phyloP scores from a whole-genome alignment of 2,888 invertebrate species.

The Nemapogon koenigi region DNA sequence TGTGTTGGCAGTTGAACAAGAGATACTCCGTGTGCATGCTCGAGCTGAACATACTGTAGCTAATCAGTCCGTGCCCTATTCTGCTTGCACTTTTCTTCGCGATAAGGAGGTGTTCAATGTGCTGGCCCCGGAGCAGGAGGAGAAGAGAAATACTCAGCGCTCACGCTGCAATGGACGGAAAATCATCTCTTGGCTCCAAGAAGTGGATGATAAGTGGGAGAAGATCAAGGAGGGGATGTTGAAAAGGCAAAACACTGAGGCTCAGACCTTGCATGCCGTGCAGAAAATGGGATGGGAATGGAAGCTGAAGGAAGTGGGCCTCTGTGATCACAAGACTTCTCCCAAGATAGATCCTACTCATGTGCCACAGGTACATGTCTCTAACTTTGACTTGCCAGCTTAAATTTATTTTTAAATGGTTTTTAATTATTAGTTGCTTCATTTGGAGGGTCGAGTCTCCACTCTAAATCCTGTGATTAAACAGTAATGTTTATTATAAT shows the following conservation, averaged over 20 bases:
- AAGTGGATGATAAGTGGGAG: conserved; percentile 98
- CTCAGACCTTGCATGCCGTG: conserved; percentile 92
- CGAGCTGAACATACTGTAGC: conserved; percentile 92
- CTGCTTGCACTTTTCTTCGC: conserved; percentile 90
- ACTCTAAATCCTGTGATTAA: too few species aligned
- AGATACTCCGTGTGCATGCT: conserved; percentile 93
- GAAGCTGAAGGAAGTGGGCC: conserved; percentile 86
- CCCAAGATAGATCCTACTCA: conserved; percentile 84
- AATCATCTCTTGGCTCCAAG: conserved; percentile 94
- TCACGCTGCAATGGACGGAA: conserved; percentile 93
- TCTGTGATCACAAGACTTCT: conserved; percentile 85
- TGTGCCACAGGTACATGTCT: conserved; percentile 95
- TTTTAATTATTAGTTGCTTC: too few species aligned
- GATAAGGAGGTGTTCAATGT: conserved; percentile 97
- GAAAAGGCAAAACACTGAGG: conserved; percentile 93
- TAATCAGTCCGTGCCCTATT: conserved; percentile 89
- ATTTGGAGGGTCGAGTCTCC: too few species aligned
- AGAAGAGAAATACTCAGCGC: conserved; percentile 85
- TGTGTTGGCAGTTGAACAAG: conserved; percentile 93
- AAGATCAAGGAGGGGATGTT: conserved; percentile 97
- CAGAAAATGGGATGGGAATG: conserved; percentile 98
- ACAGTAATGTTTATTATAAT: too few species aligned
- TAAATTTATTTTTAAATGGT: too few species aligned
- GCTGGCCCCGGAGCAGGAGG: conserved; percentile 90
- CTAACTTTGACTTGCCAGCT: conserved; percentile 71